Evolutionary conservation across 2,797 vertebrate genomes (phyloP).

Genomic region (Sciaenops ocellatus): DNA sequence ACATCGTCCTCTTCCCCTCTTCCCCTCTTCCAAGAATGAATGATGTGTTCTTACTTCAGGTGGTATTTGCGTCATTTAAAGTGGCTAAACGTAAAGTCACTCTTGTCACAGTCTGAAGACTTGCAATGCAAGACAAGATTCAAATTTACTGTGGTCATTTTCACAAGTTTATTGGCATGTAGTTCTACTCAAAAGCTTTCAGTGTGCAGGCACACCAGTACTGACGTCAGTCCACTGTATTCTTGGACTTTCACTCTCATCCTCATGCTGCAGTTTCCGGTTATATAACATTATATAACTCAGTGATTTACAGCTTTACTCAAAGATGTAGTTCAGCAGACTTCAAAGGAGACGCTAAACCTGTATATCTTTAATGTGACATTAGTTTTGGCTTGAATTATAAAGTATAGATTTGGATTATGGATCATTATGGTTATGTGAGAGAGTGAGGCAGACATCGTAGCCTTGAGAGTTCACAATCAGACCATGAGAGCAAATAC

Average conservation of each 20-base stretch:
- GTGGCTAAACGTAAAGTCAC: background rate
- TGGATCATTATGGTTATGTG: background rate
- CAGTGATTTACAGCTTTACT: constrained; percentile 52
- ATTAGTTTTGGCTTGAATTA: constrained; percentile 6
- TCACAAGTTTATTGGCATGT: constrained; percentile 15
- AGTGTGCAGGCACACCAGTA: constrained; percentile 11
- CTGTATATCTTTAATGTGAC: background rate
- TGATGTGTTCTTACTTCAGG: background rate
- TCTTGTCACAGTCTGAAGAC: background rate
- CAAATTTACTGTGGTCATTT: constrained; percentile 4
- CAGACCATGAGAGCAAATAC: constrained; percentile 40
- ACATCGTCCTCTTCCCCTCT: background rate
- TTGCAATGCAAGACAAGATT: constrained; percentile 1
- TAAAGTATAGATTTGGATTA: background rate
- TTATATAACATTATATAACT: constrained; percentile 82
- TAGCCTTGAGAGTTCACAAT: constrained; percentile 20
- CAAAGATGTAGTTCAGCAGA: constrained; percentile 30
- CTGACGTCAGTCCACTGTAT: constrained; percentile 21
- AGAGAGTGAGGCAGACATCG: constrained; percentile 16
- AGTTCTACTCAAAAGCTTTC: constrained; percentile 24
- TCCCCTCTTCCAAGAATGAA: background rate
- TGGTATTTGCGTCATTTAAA: constrained; percentile 28
- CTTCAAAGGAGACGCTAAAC: background rate
- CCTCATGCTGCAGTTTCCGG: constrained; percentile 45
- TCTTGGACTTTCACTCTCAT: constrained; percentile 26